Percentiles rank a stretch among this genome's conserved stretches.
These are phyloP conservation scores for Motacilla tschutschensis DNA, from an alignment of 2,113 vertebrate species.

Conservation along the genomic window DNA sequence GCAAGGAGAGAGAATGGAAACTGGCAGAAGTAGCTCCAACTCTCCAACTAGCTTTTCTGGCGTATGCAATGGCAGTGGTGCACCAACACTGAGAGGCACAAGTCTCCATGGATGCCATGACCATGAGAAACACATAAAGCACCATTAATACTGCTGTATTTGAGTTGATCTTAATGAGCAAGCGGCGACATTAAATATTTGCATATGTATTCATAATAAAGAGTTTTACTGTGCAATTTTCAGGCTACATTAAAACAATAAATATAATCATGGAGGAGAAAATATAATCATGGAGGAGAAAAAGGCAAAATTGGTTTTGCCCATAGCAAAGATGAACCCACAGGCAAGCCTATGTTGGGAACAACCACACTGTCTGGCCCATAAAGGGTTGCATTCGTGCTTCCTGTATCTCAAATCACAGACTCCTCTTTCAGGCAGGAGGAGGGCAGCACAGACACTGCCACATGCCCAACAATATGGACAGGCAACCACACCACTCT, in stretches of 20 bases:
- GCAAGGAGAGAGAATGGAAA: not conserved
- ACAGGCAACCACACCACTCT: not conserved
- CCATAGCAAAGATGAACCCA: not conserved
- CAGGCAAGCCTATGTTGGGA: fast-evolving
- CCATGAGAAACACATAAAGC: not conserved
- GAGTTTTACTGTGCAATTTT: not conserved
- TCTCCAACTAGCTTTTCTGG: not conserved
- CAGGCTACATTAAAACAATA: not conserved
- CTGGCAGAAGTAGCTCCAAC: not conserved
- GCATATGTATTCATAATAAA: not conserved
- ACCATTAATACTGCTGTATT: not conserved
- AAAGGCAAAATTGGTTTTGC: not conserved
- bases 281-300: not conserved
- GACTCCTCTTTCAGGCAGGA: not conserved
- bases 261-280: not conserved
- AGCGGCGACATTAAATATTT: fast-evolving
- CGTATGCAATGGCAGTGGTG: fast-evolving
- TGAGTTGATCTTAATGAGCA: not conserved
- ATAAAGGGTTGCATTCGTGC: not conserved
- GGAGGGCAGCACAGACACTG: fast-evolving
- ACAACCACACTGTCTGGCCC: not conserved
- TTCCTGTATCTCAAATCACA: not conserved
- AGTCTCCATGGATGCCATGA: fast-evolving
- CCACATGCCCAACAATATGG: fast-evolving
- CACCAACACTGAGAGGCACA: not conserved